phyloP scores from a whole-genome alignment of 2,888 invertebrate genomes.

The Lochmaea crataegi region DNA sequence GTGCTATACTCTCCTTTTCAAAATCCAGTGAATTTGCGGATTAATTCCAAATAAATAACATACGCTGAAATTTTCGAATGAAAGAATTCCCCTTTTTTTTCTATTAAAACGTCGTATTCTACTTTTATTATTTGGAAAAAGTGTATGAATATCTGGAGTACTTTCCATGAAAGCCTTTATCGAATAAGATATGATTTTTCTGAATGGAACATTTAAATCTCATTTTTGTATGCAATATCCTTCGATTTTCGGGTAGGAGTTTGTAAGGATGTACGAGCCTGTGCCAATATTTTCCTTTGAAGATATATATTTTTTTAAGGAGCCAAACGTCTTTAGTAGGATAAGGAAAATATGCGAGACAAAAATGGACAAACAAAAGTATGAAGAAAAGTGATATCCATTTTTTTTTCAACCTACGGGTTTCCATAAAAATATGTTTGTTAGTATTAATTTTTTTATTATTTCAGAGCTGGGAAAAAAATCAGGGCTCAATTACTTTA shows the following conservation, averaged over 20 bases:
- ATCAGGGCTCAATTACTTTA: no score
- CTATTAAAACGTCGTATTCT: neutral
- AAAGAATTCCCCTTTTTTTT: no score
- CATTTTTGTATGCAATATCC: conserved; percentile 47
- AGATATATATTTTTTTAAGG: neutral
- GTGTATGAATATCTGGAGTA: conserved; percentile 47
- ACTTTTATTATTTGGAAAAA: conserved; percentile 41
- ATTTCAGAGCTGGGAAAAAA: no score
- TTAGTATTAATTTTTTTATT: no score
- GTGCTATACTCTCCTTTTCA: neutral
- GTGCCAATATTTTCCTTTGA: neutral
- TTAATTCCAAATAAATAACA: neutral
- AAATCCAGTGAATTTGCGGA: neutral
- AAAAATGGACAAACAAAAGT: neutral
- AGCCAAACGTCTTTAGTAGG: neutral
- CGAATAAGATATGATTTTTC: conserved; percentile 47
- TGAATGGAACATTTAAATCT: conserved; percentile 51
- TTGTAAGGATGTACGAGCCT: conserved; percentile 7
- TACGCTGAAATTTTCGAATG: neutral
- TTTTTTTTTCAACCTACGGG: conserved; percentile 15
- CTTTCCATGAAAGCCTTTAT: conserved; percentile 50
- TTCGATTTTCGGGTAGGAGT: conserved; percentile 42
- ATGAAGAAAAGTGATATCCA: no score
- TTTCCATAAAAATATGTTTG: neutral
- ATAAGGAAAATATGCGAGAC: neutral